Evolutionary conservation across 2,888 invertebrate genomes (phyloP).

Genomic region (Drosophila glabriapex): DNA sequence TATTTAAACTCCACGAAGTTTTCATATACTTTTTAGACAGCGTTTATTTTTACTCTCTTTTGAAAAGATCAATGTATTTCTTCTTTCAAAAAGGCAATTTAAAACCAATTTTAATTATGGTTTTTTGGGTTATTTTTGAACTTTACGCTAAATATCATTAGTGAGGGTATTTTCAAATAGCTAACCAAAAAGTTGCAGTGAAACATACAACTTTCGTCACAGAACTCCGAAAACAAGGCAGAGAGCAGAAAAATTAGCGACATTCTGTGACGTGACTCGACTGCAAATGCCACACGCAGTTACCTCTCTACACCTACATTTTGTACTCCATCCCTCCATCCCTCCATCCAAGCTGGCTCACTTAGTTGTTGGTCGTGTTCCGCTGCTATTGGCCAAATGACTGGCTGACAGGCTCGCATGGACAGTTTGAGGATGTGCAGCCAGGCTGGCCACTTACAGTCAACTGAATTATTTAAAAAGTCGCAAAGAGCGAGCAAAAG

Average conservation of each 20-base stretch:
- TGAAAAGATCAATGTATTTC: neutral
- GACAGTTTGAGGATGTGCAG: conserved; percentile 47
- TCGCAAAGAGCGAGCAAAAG: conserved; percentile 62
- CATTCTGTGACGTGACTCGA: conserved; percentile 76
- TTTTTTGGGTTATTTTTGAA: too few relatives aligned
- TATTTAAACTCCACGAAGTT: neutral
- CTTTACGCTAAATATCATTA: neutral
- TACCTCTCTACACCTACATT: neutral
- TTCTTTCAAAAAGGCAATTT: neutral
- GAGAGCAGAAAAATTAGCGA: conserved; percentile 76
- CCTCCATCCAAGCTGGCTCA: neutral
- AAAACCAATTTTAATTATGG: neutral
- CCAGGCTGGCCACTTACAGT: conserved; percentile 47
- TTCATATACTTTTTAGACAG: neutral
- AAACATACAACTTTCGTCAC: conserved; percentile 61
- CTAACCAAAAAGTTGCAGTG: conserved; percentile 30
- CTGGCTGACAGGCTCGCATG: conserved; percentile 48
- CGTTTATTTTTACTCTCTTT: neutral
- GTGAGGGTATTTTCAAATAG: conserved; percentile 13
- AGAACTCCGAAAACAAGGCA: conserved; percentile 46
- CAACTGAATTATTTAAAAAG: conserved; percentile 79
- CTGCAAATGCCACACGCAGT: conserved; percentile 52
- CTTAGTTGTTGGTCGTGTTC: conserved; percentile 32
- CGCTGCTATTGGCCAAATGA: conserved; percentile 58
- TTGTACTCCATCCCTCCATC: too few relatives aligned